phyloP scores from a whole-genome alignment of 1,140 invertebrate genomes.

The Macrobrachium rosenbergii region DNA sequence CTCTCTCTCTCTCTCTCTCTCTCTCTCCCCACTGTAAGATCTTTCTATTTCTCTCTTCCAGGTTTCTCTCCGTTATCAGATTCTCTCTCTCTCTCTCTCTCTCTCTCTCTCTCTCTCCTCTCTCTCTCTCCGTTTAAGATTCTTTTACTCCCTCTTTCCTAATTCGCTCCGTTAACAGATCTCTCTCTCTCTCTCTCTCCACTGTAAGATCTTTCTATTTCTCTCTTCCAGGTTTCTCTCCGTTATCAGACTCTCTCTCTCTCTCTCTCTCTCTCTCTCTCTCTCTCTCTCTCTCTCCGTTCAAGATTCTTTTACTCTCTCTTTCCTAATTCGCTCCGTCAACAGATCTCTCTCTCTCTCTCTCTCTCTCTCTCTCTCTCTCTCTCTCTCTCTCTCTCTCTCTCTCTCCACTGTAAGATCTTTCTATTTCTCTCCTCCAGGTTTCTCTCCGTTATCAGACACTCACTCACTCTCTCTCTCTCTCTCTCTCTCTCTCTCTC shows the following conservation, averaged over 20 bases:
- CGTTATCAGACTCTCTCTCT: too few species aligned
- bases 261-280: too few species aligned
- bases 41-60: background rate
- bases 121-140: background rate
- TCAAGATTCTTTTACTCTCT: too few species aligned
- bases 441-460: background rate
- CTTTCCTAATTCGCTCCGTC: too few species aligned
- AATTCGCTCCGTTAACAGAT: too few species aligned
- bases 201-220: too few species aligned
- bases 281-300: background rate
- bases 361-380: background rate
- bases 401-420: background rate
- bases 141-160: too few species aligned
- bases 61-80: background rate
- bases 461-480: background rate
- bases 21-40: background rate
- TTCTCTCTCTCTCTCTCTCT: too few species aligned
- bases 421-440: background rate
- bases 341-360: too few species aligned
- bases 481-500: background rate
- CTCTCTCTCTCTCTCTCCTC: background rate
- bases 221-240: too few species aligned
- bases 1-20: slow-evolving; percentile 5
- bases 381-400: slow-evolving; percentile 19
- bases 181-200: too few species aligned